Evolutionary conservation across 1,140 invertebrate genomes (phyloP), one percentile per base, ranked within the genome.

Genomic region (Homarus americanus): DNA sequence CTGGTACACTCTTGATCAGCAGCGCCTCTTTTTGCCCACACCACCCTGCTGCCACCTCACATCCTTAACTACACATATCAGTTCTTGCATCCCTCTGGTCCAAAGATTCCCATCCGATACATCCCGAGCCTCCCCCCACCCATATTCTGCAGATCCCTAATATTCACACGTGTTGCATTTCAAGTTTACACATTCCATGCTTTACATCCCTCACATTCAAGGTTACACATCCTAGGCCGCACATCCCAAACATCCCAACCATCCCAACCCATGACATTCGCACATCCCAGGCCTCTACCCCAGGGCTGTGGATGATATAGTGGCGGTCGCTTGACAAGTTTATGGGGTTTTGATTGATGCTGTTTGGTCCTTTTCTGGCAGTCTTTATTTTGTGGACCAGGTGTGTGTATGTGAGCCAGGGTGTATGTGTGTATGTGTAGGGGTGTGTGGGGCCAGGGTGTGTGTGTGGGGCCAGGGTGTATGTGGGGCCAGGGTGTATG

Each of bases 271-370:
- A 4, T 9, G 44, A 10, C 44, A 49, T 0, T 34, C 4, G 7
- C 38, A 40, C 40, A 38, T 41, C 36, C 73, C 63, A 12, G n/a
- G 24, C 24, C n/a, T 69, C 24, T n/a, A 5, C 63, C 63, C 7
- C 4, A n/a, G 2, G 63, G 1, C 63, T 38, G 32, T 15, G 28
- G 41, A 53, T 86, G 84, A 86, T 86, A 53, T 86, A 86, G 84
- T 86, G 73, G 41, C 73, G 4, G 73, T 28, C n/a, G 10, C 84
- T 32, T 53, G 84, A 75, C 84, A 86, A 75, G 40, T 86, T 86
- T 86, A 86, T 86, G 84, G 49, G 84, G n/a, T 76, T 86, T 76
- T 86, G 72, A 86, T 86, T 86, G 76, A 86, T 86, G 84, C 44
- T 76, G 44, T 76, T 76, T 76, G 84, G 41, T 53, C 73, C 44